A percentile compares a stretch with the other conserved stretches of the same genome.
Evolutionary conservation across 2,797 vertebrate species (phyloP).

Genomic region (Pseudochirops cupreus): DNA sequence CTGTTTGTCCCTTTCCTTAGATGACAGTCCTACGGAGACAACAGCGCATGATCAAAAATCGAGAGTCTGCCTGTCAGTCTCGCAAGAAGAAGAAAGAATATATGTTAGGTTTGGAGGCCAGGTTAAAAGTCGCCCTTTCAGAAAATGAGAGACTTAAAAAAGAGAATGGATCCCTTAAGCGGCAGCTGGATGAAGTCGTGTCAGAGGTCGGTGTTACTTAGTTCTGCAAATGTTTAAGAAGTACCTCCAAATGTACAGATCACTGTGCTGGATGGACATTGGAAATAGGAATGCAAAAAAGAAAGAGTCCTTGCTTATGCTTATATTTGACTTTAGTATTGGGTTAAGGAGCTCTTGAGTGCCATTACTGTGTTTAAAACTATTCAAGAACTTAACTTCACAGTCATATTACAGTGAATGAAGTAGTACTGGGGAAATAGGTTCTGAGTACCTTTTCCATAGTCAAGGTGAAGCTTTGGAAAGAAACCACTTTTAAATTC

Average conservation of each 20-base stretch:
- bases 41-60: conserved; percentile 98
- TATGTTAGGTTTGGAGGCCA: conserved; percentile 92
- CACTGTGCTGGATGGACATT: background rate
- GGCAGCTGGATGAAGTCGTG: conserved; percentile 92
- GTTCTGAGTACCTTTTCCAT: conserved; percentile 3
- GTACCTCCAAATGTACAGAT: background rate
- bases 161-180: conserved; percentile 95
- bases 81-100: conserved; percentile 98
- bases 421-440: conserved; percentile 12
- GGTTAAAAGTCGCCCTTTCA: conserved; percentile 91
- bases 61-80: conserved; percentile 96
- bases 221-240: background rate
- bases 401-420: background rate
- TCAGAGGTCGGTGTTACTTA: conserved; percentile 89
- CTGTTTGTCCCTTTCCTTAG: conserved; percentile 76
- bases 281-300: background rate
- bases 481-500: background rate
- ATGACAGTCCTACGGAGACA: conserved; percentile 92
- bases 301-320: background rate
- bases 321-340: background rate
- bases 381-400: background rate
- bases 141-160: conserved; percentile 94
- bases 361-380: background rate
- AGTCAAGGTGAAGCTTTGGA: background rate
- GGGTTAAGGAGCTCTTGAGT: background rate